phyloP scores from a whole-genome alignment of 2,888 invertebrate species.

The Tipula helvola region DNA sequence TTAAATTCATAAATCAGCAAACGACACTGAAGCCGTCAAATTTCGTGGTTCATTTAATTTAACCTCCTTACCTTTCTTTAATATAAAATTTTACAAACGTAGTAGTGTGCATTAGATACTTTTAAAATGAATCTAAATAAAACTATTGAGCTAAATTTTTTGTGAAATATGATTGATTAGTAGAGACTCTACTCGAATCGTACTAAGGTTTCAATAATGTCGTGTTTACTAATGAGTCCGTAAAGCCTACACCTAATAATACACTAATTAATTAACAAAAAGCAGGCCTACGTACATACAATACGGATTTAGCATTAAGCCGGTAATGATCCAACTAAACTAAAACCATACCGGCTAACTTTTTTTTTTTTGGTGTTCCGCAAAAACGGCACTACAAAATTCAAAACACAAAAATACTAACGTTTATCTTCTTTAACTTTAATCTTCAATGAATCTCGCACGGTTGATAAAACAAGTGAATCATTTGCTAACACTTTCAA shows the following conservation, averaged over 20 bases:
- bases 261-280: neutral
- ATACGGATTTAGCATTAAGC: neutral
- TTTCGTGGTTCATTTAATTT: too few species aligned
- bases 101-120: too few species aligned
- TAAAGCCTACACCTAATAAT: neutral
- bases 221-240: neutral
- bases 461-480: slow-evolving; percentile 54
- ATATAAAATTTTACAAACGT: too few species aligned
- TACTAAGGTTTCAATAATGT: neutral
- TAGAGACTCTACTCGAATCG: neutral
- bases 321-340: neutral
- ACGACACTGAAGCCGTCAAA: too few species aligned
- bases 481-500: slow-evolving; percentile 57
- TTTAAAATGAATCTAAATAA: neutral
- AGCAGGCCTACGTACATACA: neutral
- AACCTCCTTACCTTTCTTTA: too few species aligned
- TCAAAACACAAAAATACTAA: slow-evolving; percentile 37
- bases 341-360: neutral
- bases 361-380: neutral
- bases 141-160: neutral
- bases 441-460: slow-evolving; percentile 58
- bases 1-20: too few species aligned
- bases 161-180: too few species aligned
- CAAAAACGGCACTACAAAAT: neutral
- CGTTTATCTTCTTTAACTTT: slow-evolving; percentile 62